phyloP scores from a whole-genome alignment of 2,888 invertebrate species.

The Lamellibrachia columna region DNA sequence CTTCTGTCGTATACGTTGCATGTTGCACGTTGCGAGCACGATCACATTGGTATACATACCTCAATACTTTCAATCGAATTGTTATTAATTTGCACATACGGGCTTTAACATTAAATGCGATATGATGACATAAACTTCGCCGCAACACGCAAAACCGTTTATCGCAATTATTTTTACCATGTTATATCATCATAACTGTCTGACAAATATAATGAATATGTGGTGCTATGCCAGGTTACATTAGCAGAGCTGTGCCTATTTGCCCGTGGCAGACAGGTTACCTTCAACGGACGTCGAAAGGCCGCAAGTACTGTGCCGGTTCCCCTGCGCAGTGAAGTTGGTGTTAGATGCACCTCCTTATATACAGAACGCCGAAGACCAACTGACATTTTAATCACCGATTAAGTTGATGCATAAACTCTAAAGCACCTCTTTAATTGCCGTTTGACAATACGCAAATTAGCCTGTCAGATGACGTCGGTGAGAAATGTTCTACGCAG shows the following conservation, averaged over 20 bases:
- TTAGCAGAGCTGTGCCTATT: neutral
- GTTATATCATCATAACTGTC: neutral
- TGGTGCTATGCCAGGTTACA: neutral
- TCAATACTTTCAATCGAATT: neutral
- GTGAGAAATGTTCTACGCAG: neutral
- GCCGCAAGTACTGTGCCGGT: neutral
- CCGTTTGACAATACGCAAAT: neutral
- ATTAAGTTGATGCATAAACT: neutral
- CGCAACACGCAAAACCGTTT: neutral
- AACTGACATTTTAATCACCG: neutral
- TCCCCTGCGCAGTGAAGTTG: neutral
- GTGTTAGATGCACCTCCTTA: neutral
- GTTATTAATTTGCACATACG: neutral
- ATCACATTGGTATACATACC: neutral
- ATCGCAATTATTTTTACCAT: neutral
- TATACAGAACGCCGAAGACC: neutral
- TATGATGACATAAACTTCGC: neutral
- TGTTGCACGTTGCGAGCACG: neutral
- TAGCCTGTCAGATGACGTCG: neutral
- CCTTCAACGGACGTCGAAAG: neutral
- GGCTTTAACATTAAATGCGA: neutral
- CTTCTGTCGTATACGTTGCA: neutral
- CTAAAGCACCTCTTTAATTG: neutral
- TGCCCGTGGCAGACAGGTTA: neutral
- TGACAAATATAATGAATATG: neutral